Conservation (phyloP, 2,888 invertebrate species). For the Sinopyrophorus schimmeli region DNA sequence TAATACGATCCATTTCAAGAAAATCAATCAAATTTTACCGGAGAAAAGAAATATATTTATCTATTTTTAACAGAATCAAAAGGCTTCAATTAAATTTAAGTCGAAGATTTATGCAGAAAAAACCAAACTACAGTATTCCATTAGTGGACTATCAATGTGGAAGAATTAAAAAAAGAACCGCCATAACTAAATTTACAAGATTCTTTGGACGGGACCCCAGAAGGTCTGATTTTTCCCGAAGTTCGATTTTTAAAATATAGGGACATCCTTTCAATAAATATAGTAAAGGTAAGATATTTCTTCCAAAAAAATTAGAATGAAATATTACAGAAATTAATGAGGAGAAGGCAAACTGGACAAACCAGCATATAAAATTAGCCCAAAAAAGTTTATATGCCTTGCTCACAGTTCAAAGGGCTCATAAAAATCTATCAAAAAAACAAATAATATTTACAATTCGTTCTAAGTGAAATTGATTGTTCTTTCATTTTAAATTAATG, state of each 20-base stretch:
- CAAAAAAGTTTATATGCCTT: conserved; percentile 44
- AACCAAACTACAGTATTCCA: conserved; percentile 19
- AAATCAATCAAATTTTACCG: no score
- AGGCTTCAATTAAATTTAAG: conserved; percentile 45
- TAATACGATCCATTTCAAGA: no score
- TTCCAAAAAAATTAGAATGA: no score
- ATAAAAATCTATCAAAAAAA: conserved; percentile 43
- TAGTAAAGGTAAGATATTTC: conserved; percentile 15
- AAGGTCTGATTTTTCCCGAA: conserved; percentile 39
- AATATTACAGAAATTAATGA: no score
- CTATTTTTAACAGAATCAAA: conserved; percentile 50
- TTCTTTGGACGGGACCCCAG: conserved; percentile 1
- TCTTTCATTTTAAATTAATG: background rate
- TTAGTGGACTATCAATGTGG: no score
- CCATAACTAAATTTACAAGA: conserved; percentile 3
- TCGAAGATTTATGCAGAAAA: conserved; percentile 39
- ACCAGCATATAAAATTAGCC: conserved; percentile 11
- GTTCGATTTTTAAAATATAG: conserved; percentile 41
- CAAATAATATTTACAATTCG: conserved; percentile 45
- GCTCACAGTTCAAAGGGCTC: conserved; percentile 47
- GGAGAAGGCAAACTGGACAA: background rate
- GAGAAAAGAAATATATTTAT: conserved; percentile 40
- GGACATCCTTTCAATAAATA: conserved; percentile 37
- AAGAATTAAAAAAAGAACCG: no score
- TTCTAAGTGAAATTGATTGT: conserved; percentile 37